Base-by-base conservation (phyloP, 1,140 invertebrate genomes). In the Aricia agestis region DNA sequence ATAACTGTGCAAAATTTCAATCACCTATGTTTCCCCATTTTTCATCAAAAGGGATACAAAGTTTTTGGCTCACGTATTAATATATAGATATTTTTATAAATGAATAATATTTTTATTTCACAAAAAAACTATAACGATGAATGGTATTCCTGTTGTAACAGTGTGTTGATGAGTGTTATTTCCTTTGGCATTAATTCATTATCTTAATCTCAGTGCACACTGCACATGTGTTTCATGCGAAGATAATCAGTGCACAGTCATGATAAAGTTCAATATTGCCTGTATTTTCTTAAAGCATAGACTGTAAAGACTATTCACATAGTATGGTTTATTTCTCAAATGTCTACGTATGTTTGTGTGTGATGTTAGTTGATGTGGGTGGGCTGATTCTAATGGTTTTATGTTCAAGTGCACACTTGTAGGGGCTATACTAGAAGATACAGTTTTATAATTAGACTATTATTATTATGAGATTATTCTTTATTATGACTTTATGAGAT, bases 131-230 rank as follows among this genome's bases (percentile, higher is more conserved):
- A n/a, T n/a, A n/a, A n/a, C n/a, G 9, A 1, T 52, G 13, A 52
- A 52, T 15, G 11, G 13, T 15, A 10, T 52, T 52, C 45, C 45
- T 52, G 9, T 52, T 52, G 1, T 52, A 52, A 52, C 10, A 13
- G 45, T 52, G 45, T 52, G 45, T 52, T 52, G 45, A 52, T 52
- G 45, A 52, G 45, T 52, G 45, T 52, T 15, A 52, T 52, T 52
- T 52, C 45, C 45, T 52, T 10, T 52, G 45, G 13, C 45, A 13
- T 52, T 52, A 15, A 52, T 52, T 52, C 45, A 15, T 52, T 52
- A 52, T 52, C 45, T 52, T 52, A 52, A 52, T 52, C 45, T 52
- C 45, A 52, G 4, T 52, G 13, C 13, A 15, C 45, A 52, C 9
- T 52, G 13, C 13, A 15, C 45, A 52, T 15, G 11, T 15, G 45